phyloP scores from a whole-genome alignment of 2,888 invertebrate genomes.

The Synergus itoensis region DNA sequence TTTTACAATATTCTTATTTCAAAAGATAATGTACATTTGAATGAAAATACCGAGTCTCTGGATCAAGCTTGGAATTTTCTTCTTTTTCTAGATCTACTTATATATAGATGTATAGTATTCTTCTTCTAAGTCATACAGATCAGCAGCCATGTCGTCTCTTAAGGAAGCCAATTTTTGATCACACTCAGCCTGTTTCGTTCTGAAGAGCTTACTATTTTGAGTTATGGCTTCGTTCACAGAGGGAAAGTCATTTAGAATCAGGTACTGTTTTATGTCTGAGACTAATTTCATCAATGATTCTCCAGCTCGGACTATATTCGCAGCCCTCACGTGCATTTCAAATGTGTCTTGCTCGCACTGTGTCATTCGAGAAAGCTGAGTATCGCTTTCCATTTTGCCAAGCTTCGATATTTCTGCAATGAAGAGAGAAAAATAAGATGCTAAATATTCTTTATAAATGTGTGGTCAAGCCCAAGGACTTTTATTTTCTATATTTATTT shows the following conservation, averaged over 20 bases:
- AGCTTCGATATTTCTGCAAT: conserved; percentile 92
- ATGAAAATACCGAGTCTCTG: not conserved
- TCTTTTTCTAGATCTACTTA: conserved; percentile 79
- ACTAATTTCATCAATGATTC: conserved; percentile 98
- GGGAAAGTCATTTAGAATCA: conserved; percentile 98
- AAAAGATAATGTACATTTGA: conserved; percentile 12
- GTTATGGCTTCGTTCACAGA: conserved; percentile 98
- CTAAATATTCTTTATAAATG: too few species aligned
- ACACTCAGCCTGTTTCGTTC: conserved; percentile 94
- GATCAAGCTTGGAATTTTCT: not conserved
- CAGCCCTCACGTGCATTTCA: conserved; percentile 97
- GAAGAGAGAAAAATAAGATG: not conserved
- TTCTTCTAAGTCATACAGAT: conserved; percentile 94
- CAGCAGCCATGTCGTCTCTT: conserved; percentile 96
- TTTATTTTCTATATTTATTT: too few species aligned
- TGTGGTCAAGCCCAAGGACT: too few species aligned
- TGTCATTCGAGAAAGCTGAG: conserved; percentile 92
- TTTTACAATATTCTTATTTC: conserved; percentile 9
- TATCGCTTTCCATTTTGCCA: conserved; percentile 93
- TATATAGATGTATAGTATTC: conserved; percentile 94
- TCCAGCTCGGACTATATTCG: conserved; percentile 97
- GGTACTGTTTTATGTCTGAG: conserved; percentile 98
- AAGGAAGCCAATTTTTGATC: conserved; percentile 95
- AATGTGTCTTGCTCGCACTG: conserved; percentile 97
- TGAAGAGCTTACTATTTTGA: conserved; percentile 93